Evolutionary conservation across 2,888 invertebrate genomes (phyloP).

Genomic region (Tryphoninae sp.): DNA sequence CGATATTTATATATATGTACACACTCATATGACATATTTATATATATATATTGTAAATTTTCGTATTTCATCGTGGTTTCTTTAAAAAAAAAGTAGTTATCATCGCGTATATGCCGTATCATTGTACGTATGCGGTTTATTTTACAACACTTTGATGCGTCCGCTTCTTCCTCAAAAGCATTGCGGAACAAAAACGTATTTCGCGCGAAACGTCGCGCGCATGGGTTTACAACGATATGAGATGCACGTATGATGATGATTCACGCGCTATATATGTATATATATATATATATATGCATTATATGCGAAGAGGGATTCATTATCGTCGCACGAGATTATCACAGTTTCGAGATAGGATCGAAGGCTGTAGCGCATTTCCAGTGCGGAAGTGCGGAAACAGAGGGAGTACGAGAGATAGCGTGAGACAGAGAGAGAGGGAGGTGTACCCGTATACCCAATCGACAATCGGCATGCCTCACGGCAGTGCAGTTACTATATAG

Average conservation of each 20-base stretch:
- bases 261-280: not conserved
- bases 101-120: not conserved
- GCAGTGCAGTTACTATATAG: constrained; percentile 46
- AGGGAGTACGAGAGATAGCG: constrained; percentile 5
- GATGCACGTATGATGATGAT: too few species aligned
- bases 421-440: constrained; percentile 23
- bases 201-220: too few species aligned
- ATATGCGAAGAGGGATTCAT: constrained; percentile 48
- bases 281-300: constrained; percentile 3
- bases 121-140: not conserved
- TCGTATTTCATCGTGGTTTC: constrained; percentile 21
- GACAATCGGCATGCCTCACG: constrained; percentile 58
- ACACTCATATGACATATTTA: too few species aligned
- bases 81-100: not conserved
- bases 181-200: not conserved
- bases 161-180: not conserved
- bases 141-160: not conserved
- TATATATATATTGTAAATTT: constrained; percentile 6
- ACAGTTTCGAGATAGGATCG: constrained; percentile 54
- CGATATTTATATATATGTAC: not conserved
- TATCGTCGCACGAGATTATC: constrained; percentile 60
- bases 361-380: constrained; percentile 50
- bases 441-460: constrained; percentile 34
- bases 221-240: too few species aligned
- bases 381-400: constrained; percentile 68